phyloP scores from a whole-genome alignment of 2,888 invertebrate genomes.

The Cheilosia vulpina region DNA sequence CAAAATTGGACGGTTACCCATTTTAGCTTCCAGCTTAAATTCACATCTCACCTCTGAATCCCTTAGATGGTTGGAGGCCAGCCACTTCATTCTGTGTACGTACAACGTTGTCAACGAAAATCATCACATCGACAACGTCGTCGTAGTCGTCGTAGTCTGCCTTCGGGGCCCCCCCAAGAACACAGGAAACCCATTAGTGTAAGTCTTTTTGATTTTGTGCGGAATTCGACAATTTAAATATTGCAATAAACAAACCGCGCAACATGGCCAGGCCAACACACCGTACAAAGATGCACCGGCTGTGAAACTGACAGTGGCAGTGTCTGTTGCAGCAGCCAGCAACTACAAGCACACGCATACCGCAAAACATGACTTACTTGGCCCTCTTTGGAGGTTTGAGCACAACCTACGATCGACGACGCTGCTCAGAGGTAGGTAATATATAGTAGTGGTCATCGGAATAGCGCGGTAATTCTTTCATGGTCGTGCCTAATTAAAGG shows the following conservation, averaged over 20 bases:
- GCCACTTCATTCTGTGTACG: slow-evolving; percentile 28
- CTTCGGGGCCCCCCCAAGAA: slow-evolving; percentile 69
- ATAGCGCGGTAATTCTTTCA: slow-evolving; percentile 33
- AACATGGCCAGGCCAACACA: slow-evolving; percentile 58
- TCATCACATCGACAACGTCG: slow-evolving; percentile 65
- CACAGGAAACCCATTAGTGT: slow-evolving; percentile 74
- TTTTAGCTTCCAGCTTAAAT: slow-evolving; percentile 41
- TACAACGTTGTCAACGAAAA: slow-evolving; percentile 63
- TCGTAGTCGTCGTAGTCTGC: slow-evolving; percentile 15
- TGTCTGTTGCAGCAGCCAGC: slow-evolving; percentile 48
- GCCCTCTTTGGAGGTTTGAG: slow-evolving; percentile 30
- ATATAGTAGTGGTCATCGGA: slow-evolving; percentile 5
- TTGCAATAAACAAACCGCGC: slow-evolving; percentile 72
- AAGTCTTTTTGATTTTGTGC: slow-evolving; percentile 67
- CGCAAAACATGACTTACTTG: slow-evolving; percentile 73
- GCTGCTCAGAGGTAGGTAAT: slow-evolving; percentile 7
- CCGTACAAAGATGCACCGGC: slow-evolving; percentile 72
- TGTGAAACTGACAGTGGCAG: slow-evolving; percentile 70
- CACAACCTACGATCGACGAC: slow-evolving; percentile 22
- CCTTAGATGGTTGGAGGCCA: slow-evolving; percentile 60
- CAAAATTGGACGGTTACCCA: slow-evolving; percentile 13
- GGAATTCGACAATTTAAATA: slow-evolving; percentile 75
- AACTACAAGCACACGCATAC: slow-evolving; percentile 71
- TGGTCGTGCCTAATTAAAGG: slow-evolving; percentile 70
- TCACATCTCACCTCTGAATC: slow-evolving; percentile 56